These are phyloP conservation scores for Apis florea DNA, from an alignment of 1,140 invertebrate species.

Conservation along the genomic window DNA sequence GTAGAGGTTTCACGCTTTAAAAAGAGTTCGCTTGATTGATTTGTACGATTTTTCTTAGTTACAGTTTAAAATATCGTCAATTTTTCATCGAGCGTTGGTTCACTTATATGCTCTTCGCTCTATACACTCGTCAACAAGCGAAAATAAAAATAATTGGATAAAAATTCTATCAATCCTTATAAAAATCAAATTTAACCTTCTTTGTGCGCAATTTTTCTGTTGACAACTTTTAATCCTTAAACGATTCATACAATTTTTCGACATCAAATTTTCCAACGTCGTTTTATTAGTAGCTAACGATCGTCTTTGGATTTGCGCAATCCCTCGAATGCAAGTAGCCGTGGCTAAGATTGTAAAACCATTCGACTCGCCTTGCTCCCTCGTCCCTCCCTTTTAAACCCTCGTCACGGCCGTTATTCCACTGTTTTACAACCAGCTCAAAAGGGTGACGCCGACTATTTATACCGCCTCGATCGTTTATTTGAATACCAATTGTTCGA, in stretches of 20 bases:
- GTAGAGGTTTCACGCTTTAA: too few relatives aligned
- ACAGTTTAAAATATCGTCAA: too few relatives aligned
- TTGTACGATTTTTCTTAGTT: too few relatives aligned
- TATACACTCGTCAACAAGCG: too few relatives aligned
- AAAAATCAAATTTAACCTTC: background rate
- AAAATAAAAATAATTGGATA: too few relatives aligned
- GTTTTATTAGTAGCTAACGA: conserved; percentile 40
- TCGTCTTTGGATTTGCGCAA: background rate
- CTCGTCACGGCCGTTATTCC: conserved; percentile 29
- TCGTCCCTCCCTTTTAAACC: background rate
- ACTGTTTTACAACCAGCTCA: conserved; percentile 9
- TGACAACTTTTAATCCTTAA: background rate
- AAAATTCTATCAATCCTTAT: background rate
- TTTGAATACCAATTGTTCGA: conserved; percentile 31
- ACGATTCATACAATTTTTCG: too few relatives aligned
- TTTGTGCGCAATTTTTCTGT: background rate
- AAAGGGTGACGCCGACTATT: conserved; percentile 26
- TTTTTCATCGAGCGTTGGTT: too few relatives aligned
- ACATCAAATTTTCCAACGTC: conserved; percentile 6
- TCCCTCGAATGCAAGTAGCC: conserved; percentile 24
- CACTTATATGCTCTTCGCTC: too few relatives aligned
- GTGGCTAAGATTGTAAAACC: conserved; percentile 38
- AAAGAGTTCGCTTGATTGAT: too few relatives aligned
- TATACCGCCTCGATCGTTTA: conserved; percentile 29
- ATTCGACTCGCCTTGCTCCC: conserved; percentile 9